Conservation (phyloP, 2,888 invertebrate species). For the Ectobius pallidus region DNA sequence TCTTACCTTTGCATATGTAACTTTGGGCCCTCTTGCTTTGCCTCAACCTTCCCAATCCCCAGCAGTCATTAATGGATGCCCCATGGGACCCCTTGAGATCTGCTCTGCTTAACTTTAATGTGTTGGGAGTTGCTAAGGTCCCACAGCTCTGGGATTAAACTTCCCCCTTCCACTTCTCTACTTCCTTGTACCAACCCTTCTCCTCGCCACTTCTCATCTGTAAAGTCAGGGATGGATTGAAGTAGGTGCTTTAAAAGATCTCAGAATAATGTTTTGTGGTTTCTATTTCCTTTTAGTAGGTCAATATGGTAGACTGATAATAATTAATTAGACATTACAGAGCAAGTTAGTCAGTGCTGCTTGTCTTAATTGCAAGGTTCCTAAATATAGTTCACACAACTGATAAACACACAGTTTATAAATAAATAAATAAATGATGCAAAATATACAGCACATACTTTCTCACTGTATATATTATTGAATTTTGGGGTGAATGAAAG, state of each 20-base stretch:
- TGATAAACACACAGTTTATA: no score
- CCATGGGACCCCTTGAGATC: conserved; percentile 43
- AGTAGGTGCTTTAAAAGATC: conserved; percentile 20
- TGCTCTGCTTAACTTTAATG: conserved; percentile 46
- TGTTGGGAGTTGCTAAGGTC: conserved; percentile 44
- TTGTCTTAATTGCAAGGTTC: no score
- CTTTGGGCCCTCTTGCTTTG: conserved; percentile 26
- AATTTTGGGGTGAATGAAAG: no score
- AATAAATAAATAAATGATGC: no score
- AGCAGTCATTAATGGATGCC: conserved; percentile 43
- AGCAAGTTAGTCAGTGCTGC: no score
- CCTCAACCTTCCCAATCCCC: conserved; percentile 40
- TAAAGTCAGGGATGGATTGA: conserved; percentile 36
- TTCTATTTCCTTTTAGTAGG: no score
- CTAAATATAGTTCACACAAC: no score
- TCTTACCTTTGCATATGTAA: conserved; percentile 40
- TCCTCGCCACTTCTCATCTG: conserved; percentile 33
- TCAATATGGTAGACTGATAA: no score
- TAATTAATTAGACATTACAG: no score
- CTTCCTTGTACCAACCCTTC: conserved; percentile 12
- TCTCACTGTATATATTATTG: no score
- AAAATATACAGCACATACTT: no score
- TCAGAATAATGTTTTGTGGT: neutral
- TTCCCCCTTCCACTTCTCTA: conserved; percentile 30
- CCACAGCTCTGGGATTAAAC: conserved; percentile 44